Evolutionary conservation across 2,888 invertebrate species (phyloP).

Genomic region (Amblyjoppa proteus): DNA sequence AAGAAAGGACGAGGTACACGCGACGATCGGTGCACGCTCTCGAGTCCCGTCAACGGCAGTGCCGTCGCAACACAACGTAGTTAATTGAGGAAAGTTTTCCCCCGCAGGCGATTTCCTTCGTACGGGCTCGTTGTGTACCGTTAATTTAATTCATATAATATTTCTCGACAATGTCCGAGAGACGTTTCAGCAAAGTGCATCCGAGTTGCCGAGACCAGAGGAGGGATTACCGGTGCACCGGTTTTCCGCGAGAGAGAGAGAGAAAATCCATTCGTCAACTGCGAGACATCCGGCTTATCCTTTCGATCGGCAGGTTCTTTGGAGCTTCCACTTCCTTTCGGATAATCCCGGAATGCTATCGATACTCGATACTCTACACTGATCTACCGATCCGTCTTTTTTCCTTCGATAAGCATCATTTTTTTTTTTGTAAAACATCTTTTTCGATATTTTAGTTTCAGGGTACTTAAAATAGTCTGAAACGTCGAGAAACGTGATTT

Average conservation of each 20-base stretch:
- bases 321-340: background rate
- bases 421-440: no score
- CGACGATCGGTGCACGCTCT: conserved; percentile 64
- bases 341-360: background rate
- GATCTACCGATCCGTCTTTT: background rate
- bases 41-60: conserved; percentile 30
- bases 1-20: conserved; percentile 40
- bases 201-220: background rate
- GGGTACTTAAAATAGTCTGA: no score
- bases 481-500: no score
- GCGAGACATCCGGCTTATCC: conserved; percentile 59
- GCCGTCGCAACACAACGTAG: conserved; percentile 34
- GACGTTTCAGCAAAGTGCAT: conserved; percentile 4
- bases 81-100: conserved; percentile 63
- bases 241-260: background rate
- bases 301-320: conserved; percentile 51
- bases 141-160: background rate
- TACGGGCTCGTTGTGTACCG: background rate
- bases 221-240: background rate
- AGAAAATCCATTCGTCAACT: conserved; percentile 50
- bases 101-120: conserved; percentile 50
- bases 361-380: background rate
- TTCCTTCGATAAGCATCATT: background rate
- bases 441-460: no score
- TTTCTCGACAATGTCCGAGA: conserved; percentile 27